Base-by-base conservation (phyloP, 2,888 invertebrate species). In the Hypena proboscidalis region DNA sequence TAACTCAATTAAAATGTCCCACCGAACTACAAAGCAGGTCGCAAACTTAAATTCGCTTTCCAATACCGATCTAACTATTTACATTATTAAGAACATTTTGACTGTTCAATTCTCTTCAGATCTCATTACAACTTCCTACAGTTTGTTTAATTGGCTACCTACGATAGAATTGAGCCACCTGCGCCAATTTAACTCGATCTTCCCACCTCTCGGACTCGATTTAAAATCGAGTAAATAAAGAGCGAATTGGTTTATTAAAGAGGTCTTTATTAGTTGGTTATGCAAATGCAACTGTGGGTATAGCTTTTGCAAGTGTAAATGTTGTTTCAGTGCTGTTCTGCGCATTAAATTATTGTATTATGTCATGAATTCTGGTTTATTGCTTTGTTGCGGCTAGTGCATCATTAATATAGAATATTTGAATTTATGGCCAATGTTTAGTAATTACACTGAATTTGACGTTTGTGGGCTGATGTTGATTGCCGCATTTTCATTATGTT, bases 81-180 rank as follows among this genome's bases (percentile, higher is more conserved):
- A 64, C 58, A 65, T 67, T 70, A 62, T 49, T 36, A 55, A 39
- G 20, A 43, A 58, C 64, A 66, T 68, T 67, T 68, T 65, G 70
- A 72, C 66, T 68, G 72, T 67, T 73, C 70, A 73, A 68, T 68
- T 69, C 72, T 65, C 63, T 50, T 65, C 64, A 62, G 61, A 73
- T 74, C 74, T 74, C 75, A 74, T 75, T 75, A 75, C 67, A 74
- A 74, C 56, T 75, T 75, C 40, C 55, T 55, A 57, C 65, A 66
- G 66, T 74, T 72, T 71, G 73, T 74, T 75, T 73, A 74, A 75
- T 75, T 75, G 74, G 70, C 64, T 70, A 59, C 64, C 67, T 68
- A 59, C 47, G 58, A 70, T 61, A 53, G 56, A 61, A 65, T 62
- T 43, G 46, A 61, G 37, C 32, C 35, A 57, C 62, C 59, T 47